Evolutionary conservation across 2,888 invertebrate genomes (phyloP).

Genomic region (Mesoligia furuncula): DNA sequence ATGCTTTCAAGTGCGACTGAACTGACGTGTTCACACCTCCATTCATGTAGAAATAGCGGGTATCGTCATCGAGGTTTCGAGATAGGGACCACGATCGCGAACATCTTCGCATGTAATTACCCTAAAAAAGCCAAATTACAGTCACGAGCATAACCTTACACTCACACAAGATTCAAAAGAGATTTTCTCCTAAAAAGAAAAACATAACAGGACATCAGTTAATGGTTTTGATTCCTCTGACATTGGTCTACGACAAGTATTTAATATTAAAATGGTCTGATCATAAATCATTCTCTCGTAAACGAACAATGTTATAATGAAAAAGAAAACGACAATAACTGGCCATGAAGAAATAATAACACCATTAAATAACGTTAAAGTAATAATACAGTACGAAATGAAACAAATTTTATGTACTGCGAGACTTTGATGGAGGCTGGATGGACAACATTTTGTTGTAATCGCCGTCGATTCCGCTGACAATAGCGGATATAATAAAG

Average conservation of each 20-base stretch:
- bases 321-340: conserved; percentile 21
- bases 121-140: not conserved
- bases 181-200: not conserved
- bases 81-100: too few relatives aligned
- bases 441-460: conserved; percentile 72
- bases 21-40: not conserved
- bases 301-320: conserved; percentile 3
- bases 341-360: conserved; percentile 35
- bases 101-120: too few relatives aligned
- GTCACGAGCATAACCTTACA: not conserved
- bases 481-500: conserved; percentile 73
- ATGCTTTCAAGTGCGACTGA: not conserved
- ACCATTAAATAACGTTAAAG: conserved; percentile 24
- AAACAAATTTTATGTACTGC: conserved; percentile 64
- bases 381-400: conserved; percentile 69
- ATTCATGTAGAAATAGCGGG: not conserved
- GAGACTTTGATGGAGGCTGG: conserved; percentile 64
- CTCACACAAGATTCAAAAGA: not conserved
- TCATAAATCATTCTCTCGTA: conserved; percentile 28
- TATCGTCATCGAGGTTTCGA: too few relatives aligned
- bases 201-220: conserved; percentile 2
- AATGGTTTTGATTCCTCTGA: conserved; percentile 1
- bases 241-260: not conserved
- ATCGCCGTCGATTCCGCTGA: conserved; percentile 72
- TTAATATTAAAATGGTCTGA: conserved; percentile 24